Evolutionary conservation across 1,140 invertebrate species (phyloP), one percentile per base, ranked within the genome.

Genomic region (Magallana angulata): DNA sequence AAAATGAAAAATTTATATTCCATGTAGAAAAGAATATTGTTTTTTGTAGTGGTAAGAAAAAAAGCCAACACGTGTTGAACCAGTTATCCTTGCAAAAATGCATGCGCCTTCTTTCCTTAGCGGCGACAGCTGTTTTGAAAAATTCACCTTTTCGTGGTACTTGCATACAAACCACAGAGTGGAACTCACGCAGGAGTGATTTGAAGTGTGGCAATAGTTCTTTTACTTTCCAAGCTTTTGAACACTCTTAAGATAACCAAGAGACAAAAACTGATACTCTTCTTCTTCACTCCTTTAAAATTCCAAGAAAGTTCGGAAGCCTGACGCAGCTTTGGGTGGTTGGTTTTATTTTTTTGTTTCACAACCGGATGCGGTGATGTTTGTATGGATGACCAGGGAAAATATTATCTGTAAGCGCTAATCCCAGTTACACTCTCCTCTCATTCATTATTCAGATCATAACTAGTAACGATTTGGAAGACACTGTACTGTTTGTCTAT

Each of bases 11-110:
- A 76, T 76, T 30, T 76, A 76, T 76, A 76, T 76, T 76, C 68
- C 68, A 76, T 30, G 68, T 18, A 76, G 18, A 76, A 12, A 30
- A 76, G 24, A 30, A 76, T 30, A 30, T 18, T 76, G 24, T 76
- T 76, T 76, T 76, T 11, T 76, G 24, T 76, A 9, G 24, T 64
- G 12, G 60, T 18, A n/a, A 30, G 24, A 76, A 30, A 76, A 71
- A 76, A 76, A 36, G 68, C 68, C 68, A 76, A 76, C 68, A 76
- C 68, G 68, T 76, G 68, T 76, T 76, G 68, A 76, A 76, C 68
- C 36, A 76, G 68, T 76, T 76, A 76, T 76, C 68, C 68, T 30
- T 76, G 68, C 68, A 76, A 76, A 76, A 76, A 76, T 76, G 68
- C 68, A 76, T 30, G 68, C 68, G 18, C 68, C 24, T 76, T 62